Evolutionary conservation across 2,888 invertebrate genomes (phyloP).

Genomic region (Herminia tarsipennalis): DNA sequence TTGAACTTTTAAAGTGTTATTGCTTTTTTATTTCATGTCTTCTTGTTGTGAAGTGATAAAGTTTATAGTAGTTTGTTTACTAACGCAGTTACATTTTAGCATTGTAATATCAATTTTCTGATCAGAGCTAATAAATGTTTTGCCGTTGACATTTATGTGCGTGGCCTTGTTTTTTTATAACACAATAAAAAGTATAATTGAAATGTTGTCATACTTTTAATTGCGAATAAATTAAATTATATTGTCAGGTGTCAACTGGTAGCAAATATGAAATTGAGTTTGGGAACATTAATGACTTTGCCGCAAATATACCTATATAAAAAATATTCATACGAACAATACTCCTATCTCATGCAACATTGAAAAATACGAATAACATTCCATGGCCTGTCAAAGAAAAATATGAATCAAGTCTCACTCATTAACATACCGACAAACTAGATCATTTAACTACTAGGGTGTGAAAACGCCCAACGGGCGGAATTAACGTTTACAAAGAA

Average conservation of each 20-base stretch:
- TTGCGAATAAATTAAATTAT: no score
- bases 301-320: no score
- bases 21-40: constrained; percentile 10
- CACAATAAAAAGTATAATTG: no score
- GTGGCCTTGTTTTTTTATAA: neutral
- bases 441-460: constrained; percentile 2
- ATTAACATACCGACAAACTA: neutral
- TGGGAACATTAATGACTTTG: no score
- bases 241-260: no score
- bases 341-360: no score
- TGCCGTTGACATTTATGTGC: neutral
- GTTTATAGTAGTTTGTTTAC: constrained; percentile 10
- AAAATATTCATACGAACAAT: no score
- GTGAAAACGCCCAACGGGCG: constrained; percentile 9
- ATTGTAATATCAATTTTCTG: no score
- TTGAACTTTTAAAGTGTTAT: constrained; percentile 22
- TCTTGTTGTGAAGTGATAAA: constrained; percentile 6
- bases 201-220: no score
- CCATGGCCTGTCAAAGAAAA: neutral
- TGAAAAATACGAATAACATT: no score
- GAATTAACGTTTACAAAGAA: constrained; percentile 51
- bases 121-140: neutral
- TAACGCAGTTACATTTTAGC: neutral
- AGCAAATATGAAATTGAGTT: no score
- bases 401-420: constrained; percentile 1